A percentile compares a stretch with the other conserved stretches of the same genome.
These are phyloP conservation scores for Chamaea fasciata DNA, from an alignment of 2,113 vertebrate genomes.

Conservation along the genomic window DNA sequence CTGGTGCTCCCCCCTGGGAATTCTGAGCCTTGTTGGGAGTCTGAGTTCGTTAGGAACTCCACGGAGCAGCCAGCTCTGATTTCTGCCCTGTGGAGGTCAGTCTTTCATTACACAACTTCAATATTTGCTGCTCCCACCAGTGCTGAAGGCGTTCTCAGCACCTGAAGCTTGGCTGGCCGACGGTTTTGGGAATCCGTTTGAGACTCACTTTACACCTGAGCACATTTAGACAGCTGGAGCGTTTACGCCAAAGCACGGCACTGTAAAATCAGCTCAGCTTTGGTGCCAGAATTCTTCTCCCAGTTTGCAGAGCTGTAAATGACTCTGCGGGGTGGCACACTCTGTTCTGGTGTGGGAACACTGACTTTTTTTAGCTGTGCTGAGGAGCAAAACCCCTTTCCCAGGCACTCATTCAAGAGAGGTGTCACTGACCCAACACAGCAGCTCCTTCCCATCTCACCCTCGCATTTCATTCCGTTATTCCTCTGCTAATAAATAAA, in stretches of 20 bases:
- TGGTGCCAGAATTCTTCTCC: neutral
- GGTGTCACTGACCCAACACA: neutral
- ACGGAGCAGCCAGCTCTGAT: neutral
- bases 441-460: neutral
- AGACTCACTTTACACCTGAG: neutral
- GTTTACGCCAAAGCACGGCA: neutral
- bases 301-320: neutral
- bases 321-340: neutral
- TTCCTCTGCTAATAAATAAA: slow-evolving; percentile 6
- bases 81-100: neutral
- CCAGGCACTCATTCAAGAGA: neutral
- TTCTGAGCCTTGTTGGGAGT: neutral
- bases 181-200: neutral
- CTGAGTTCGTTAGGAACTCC: fast-evolving
- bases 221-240: neutral
- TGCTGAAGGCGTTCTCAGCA: fast-evolving
- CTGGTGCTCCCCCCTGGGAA: neutral
- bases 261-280: neutral
- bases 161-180: neutral
- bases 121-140: neutral
- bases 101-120: neutral
- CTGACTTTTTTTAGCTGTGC: neutral
- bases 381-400: neutral
- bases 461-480: neutral
- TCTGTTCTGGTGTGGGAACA: neutral